A percentile compares a stretch with the other conserved stretches of the same genome.
These are phyloP conservation scores for Noturus placidus DNA, from an alignment of 2,113 vertebrate genomes.

Conservation along the genomic window DNA sequence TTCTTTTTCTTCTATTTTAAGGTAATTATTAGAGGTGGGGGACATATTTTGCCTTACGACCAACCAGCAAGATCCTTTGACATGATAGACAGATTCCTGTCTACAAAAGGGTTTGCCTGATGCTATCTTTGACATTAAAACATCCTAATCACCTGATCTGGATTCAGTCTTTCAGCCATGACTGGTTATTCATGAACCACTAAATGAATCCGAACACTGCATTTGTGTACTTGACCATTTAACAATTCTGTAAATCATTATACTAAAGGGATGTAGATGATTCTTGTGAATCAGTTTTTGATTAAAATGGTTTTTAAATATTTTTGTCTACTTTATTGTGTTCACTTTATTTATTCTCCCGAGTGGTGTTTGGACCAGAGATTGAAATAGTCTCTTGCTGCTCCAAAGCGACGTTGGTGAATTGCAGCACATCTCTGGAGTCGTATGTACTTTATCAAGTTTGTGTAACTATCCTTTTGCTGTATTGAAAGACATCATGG, in stretches of 20 bases:
- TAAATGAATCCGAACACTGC: slow-evolving; percentile 6
- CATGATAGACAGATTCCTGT: slow-evolving; percentile 85
- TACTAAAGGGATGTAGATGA: slow-evolving; percentile 7
- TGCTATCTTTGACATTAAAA: not conserved
- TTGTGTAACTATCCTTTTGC: not conserved
- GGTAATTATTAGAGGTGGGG: slow-evolving; percentile 81
- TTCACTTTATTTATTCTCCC: not conserved
- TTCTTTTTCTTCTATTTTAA: slow-evolving; percentile 49
- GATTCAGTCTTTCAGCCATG: not conserved
- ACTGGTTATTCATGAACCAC: not conserved
- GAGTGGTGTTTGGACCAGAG: not conserved
- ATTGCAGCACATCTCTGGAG: not conserved
- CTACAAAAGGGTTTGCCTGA: slow-evolving; percentile 65
- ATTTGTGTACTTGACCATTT: slow-evolving; percentile 2
- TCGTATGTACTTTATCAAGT: not conserved
- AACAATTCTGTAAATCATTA: not conserved
- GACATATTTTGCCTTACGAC: slow-evolving; percentile 80
- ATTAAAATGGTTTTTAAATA: slow-evolving; percentile 9
- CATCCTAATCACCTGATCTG: not conserved
- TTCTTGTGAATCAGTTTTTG: slow-evolving; percentile 19
- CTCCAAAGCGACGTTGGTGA: not conserved
- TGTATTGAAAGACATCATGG: not conserved
- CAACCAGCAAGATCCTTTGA: slow-evolving; percentile 80
- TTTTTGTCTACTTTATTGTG: not conserved
- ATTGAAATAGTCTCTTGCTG: not conserved